Evolutionary conservation across 2,113 vertebrate species (phyloP).

Genomic region (Hippolais icterina): DNA sequence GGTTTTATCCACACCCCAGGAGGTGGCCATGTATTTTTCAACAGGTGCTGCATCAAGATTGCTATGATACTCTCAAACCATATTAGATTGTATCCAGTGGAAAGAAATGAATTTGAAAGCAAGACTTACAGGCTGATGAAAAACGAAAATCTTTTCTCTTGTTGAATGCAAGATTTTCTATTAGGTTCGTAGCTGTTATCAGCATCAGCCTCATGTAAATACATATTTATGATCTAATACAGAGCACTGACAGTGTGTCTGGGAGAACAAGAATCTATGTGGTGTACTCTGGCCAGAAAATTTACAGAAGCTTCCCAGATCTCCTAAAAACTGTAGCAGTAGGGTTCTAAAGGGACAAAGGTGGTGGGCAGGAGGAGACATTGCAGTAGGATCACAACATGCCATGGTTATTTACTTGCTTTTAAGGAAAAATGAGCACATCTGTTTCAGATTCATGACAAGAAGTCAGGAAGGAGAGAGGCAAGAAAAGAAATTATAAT

Average conservation of each 20-base stretch:
- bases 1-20: slow-evolving; percentile 74
- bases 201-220: slow-evolving; percentile 45
- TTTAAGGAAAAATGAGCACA: neutral
- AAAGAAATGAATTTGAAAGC: slow-evolving; percentile 58
- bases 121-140: slow-evolving; percentile 57
- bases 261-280: neutral
- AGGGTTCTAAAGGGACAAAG: neutral
- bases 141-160: slow-evolving; percentile 64
- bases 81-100: slow-evolving; percentile 56
- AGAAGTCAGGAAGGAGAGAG: neutral
- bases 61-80: slow-evolving; percentile 34
- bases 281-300: slow-evolving; percentile 1
- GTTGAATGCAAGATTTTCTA: slow-evolving; percentile 70
- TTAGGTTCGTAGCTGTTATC: slow-evolving; percentile 55
- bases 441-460: neutral
- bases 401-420: neutral
- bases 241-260: neutral
- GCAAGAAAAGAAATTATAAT: neutral
- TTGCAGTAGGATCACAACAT: neutral
- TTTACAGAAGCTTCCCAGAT: neutral
- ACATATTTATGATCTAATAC: slow-evolving; percentile 70
- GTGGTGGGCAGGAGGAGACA: neutral
- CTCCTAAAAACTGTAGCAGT: neutral
- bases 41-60: slow-evolving; percentile 38
- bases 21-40: slow-evolving; percentile 60